Base-by-base conservation (phyloP, 1,140 invertebrate genomes). In the Drosophila jambulina region DNA sequence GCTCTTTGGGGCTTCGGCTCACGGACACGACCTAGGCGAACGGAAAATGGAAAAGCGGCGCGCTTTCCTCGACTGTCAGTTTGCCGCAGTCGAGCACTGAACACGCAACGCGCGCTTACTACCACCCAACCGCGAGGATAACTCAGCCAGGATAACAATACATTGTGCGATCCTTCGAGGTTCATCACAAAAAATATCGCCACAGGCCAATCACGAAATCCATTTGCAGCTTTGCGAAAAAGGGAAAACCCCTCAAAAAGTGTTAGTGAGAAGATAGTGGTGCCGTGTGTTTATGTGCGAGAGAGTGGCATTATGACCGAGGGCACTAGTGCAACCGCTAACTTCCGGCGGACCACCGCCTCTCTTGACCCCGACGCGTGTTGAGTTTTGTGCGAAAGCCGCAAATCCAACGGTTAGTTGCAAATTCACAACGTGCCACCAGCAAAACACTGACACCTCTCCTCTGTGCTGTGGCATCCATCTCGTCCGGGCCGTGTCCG, bases 41-140 rank as follows among this genome's bases (percentile, higher is more conserved):
- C 27, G 65, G 65, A 65, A 53, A 72, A 69, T 48, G 76, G 70
- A 69, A 63, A 69, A 46, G 69, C 48, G 74, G 74, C 75, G 54
- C 61, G 64, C 57, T 70, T 71, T 77, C 48, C 61, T 62, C 43
- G 61, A 27, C 62, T 69, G 63, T 90, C 81, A 88, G 84, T 88
- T 84, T 88, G 85, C 84, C 84, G 84, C 84, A 88, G 84, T 90
- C 78, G 76, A 90, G 80, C 85, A 90, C 61, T 72, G 75, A 90
- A 75, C 69, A 69, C 80, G 80, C 68, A 83, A 34, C 84, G 82
- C 75, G 81, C 84, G 80, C 78, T 78, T 43, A 12, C 5, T 38
- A 32, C 10, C 29, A 29, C 0, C 27, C 21, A 15, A 25, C 34
- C 40, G 48, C 34, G 21, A 32, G 74, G 53, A 77, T 68, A 68